These are phyloP conservation scores for Bergia puertoricense DNA, from an alignment of 92 coral and sea anemone genomes.

Conservation along the genomic window DNA sequence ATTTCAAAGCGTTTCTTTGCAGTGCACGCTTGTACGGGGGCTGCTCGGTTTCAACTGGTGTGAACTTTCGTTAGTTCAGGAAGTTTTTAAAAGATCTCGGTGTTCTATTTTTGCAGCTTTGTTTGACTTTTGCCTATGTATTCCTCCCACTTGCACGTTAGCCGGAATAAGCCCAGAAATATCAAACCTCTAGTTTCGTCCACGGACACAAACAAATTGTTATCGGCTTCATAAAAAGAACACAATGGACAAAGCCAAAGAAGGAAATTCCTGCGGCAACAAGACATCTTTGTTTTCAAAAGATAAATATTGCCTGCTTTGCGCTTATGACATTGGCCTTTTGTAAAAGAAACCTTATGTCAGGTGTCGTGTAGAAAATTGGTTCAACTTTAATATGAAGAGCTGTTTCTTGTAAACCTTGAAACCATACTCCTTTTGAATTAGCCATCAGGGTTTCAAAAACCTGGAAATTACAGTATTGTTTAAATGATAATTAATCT, in stretches of 20 bases:
- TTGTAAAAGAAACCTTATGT: not conserved
- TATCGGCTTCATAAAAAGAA: too few relatives aligned
- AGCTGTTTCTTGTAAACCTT: not conserved
- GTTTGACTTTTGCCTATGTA: not conserved
- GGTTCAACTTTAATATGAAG: too few relatives aligned
- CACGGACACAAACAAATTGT: not conserved
- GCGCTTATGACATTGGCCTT: not conserved
- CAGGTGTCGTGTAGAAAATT: not conserved
- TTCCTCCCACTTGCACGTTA: not conserved
- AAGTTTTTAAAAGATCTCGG: not conserved
- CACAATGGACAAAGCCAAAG: not conserved
- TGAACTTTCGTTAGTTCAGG: not conserved
- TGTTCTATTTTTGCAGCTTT: not conserved
- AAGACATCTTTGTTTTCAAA: not conserved
- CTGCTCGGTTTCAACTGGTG: not conserved
- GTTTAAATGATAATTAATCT: too few relatives aligned
- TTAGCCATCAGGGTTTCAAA: not conserved
- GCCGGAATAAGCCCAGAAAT: not conserved
- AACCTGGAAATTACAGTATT: not conserved
- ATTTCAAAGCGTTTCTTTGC: not conserved
- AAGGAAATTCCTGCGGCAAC: not conserved
- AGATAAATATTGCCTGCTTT: not conserved
- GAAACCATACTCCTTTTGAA: too few relatives aligned
- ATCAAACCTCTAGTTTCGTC: not conserved
- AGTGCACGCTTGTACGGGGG: not conserved